Base-by-base conservation (phyloP, 2,113 vertebrate species). In the Triplophysa siluroides region DNA sequence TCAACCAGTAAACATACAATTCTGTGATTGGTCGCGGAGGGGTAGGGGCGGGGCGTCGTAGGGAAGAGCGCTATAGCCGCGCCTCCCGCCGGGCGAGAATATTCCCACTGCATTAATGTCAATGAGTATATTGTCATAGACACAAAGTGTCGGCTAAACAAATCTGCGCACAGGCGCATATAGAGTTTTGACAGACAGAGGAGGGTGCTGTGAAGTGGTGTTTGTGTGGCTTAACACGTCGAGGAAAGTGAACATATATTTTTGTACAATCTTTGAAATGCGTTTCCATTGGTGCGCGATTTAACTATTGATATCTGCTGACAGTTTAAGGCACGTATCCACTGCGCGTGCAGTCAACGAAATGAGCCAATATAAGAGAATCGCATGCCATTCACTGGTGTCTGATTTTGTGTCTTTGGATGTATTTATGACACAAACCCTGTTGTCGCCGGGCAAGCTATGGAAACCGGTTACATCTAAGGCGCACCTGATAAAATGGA, bases 181-280 rank as follows among this genome's bases (percentile, higher is more conserved):
- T 18, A 45, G 72, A 62, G 73, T 63, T 63, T 73, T 43, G 38
- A 47, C 56, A 74, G 38, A 61, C 72, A 38, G 21, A 33, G 56
- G 72, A 75, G 72, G 72, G 56, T 61, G 72, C 58, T 47, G 72
- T 75, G 24, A 38, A 63, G 72, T 63, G 72, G 26, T 47, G 72
- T 47, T 63, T 3, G 52, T 18, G n/a, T 21, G 23, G 8, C 7
- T 6, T 0, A 14, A 10, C 2, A n/a, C 16, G 18, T 43, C 13
- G 1, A 47, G 12, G 54, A 70, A 43, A 18, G 23, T 2, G 6
- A 33, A 72, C 21, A 24, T 12, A 38, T 73, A 21, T 21, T 71
- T 71, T 33, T 21, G 26, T 21, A n/a, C 23, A 11, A 52, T 18
- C 47, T 19, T 24, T 14, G 67, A 50, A 50, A 69, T 11, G 13